phyloP scores from a whole-genome alignment of 1,140 invertebrate genomes.

The Drosophila miranda region DNA sequence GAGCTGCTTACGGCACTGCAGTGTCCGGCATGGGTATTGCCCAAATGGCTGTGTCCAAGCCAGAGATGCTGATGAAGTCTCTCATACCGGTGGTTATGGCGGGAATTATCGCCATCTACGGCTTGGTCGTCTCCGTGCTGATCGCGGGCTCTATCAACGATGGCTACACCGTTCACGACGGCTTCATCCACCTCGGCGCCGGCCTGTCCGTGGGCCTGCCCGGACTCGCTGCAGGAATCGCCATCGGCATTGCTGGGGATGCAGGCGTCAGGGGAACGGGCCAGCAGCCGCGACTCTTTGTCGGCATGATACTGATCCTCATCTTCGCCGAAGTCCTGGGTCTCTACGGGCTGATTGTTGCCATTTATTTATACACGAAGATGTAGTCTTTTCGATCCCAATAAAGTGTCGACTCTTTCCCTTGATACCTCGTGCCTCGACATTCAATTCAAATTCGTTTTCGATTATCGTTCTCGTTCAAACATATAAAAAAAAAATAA shows the following conservation, averaged over 20 bases:
- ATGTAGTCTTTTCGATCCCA: neutral
- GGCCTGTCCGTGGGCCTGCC: conserved; percentile 95
- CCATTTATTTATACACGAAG: conserved; percentile 93
- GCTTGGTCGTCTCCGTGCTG: conserved; percentile 95
- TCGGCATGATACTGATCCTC: conserved; percentile 97
- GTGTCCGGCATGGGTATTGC: conserved; percentile 56
- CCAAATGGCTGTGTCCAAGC: conserved; percentile 39
- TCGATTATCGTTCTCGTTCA: too few relatives aligned
- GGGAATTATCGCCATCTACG: conserved; percentile 88
- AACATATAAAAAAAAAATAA: too few relatives aligned
- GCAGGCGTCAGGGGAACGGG: conserved; percentile 95
- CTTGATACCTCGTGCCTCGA: too few relatives aligned
- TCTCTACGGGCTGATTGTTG: conserved; percentile 96
- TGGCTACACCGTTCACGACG: conserved; percentile 86
- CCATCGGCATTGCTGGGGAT: conserved; percentile 96
- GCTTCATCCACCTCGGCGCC: conserved; percentile 94
- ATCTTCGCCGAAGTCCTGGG: conserved; percentile 98
- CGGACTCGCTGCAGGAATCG: conserved; percentile 94
- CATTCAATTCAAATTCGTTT: too few relatives aligned
- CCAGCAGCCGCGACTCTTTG: conserved; percentile 95
- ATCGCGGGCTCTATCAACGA: conserved; percentile 87
- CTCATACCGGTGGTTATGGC: conserved; percentile 74
- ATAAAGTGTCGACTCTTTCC: too few relatives aligned
- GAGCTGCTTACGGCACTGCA: conserved; percentile 62
- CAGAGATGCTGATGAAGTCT: conserved; percentile 65